phyloP scores from a whole-genome alignment of 2,888 invertebrate genomes.

The Ectobius pallidus region DNA sequence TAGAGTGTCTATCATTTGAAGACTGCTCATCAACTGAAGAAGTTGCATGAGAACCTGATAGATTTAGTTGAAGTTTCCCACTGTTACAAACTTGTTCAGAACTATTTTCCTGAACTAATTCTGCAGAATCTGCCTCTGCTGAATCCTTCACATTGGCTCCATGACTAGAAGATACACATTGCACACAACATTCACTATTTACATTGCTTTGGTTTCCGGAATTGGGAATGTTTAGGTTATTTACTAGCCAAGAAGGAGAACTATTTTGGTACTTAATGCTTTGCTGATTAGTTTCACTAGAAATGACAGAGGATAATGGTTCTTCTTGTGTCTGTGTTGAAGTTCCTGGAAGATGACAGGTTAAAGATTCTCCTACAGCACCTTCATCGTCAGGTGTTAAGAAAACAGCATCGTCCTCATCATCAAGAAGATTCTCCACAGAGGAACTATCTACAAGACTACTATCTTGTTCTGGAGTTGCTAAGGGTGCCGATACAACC shows the following conservation, averaged over 20 bases:
- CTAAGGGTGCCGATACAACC: constrained; percentile 58
- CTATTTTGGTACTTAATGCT: constrained; percentile 31
- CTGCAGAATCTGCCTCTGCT: background rate
- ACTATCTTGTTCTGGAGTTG: constrained; percentile 67
- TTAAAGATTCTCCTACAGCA: background rate
- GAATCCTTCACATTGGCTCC: background rate
- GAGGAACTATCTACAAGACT: constrained; percentile 62
- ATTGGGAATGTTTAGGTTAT: background rate
- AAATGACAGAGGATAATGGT: background rate
- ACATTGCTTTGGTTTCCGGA: constrained; percentile 9
- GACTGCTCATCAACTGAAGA: background rate
- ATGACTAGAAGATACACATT: constrained; percentile 32
- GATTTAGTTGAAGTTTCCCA: background rate
- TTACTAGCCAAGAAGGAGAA: constrained; percentile 24
- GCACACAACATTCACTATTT: background rate
- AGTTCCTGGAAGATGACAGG: background rate
- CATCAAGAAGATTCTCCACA: constrained; percentile 57
- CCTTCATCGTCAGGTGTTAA: constrained; percentile 30
- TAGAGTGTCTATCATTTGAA: background rate
- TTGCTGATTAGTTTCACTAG: background rate
- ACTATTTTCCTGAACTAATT: too few relatives aligned
- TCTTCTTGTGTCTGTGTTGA: background rate
- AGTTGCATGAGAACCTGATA: background rate
- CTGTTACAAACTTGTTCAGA: too few relatives aligned
- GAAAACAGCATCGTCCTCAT: constrained; percentile 40